Evolutionary conservation across 1,140 invertebrate species (phyloP).

Genomic region (Tetragnatha versicolor): DNA sequence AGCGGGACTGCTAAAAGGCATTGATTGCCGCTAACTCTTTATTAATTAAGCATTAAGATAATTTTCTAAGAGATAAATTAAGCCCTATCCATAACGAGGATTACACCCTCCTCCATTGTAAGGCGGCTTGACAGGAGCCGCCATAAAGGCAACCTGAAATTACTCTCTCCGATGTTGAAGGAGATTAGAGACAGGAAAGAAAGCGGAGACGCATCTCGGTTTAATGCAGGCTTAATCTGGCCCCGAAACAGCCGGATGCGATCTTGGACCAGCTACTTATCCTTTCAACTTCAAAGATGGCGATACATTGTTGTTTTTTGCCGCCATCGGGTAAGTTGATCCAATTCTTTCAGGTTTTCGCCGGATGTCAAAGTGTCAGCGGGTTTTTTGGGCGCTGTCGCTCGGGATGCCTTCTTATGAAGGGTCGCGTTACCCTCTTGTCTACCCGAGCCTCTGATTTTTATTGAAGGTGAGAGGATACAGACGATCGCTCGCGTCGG

Average conservation of each 20-base stretch:
- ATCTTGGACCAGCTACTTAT: conserved; percentile 36
- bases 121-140: too few species aligned
- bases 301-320: conserved; percentile 36
- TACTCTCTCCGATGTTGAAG: too few species aligned
- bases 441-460: too few species aligned
- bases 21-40: too few species aligned
- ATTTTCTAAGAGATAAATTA: too few species aligned
- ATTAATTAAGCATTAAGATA: too few species aligned
- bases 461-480: too few species aligned
- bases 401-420: background rate
- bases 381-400: conserved; percentile 2
- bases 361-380: conserved; percentile 44
- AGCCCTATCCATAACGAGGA: too few species aligned
- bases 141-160: too few species aligned
- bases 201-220: conserved; percentile 5
- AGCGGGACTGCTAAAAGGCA: too few species aligned
- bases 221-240: conserved; percentile 17
- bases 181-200: conserved; percentile 26
- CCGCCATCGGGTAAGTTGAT: conserved; percentile 29
- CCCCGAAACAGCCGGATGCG: conserved; percentile 37
- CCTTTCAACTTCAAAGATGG: conserved; percentile 51
- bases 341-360: conserved; percentile 43
- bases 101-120: too few species aligned
- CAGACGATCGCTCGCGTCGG: too few species aligned
- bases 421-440: background rate